Evolutionary conservation across 2,888 invertebrate species (phyloP).

Genomic region (Ferrisia virgata): DNA sequence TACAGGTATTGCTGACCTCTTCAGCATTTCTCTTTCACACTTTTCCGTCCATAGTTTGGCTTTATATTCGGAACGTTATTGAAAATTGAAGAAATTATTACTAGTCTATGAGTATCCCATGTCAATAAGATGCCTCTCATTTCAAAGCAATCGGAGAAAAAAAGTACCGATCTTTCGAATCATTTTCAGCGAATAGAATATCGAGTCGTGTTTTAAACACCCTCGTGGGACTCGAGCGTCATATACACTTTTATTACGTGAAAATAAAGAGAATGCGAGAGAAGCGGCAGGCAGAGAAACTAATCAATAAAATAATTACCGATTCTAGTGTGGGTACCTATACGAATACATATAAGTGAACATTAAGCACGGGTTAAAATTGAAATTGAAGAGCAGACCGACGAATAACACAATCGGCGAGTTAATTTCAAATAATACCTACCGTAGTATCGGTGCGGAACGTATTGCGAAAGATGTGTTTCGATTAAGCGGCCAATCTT

Average conservation of each 20-base stretch:
- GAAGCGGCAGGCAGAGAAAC: not conserved
- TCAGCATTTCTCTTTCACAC: no score
- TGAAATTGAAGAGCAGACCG: not conserved
- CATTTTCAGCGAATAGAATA: no score
- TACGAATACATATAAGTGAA: not conserved
- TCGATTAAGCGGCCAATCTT: not conserved
- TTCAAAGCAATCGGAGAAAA: no score
- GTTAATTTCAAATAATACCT: not conserved
- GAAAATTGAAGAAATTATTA: no score
- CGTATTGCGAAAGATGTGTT: not conserved
- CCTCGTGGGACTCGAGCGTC: not conserved
- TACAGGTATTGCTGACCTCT: no score
- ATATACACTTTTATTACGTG: not conserved
- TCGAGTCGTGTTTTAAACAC: no score
- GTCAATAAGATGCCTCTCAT: no score
- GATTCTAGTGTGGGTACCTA: not conserved
- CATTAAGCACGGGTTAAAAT: not conserved
- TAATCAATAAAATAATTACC: slow-evolving; percentile 1
- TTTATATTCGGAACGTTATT: no score
- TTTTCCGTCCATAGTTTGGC: no score
- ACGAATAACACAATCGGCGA: not conserved
- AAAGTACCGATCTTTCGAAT: no score
- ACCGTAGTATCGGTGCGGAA: not conserved
- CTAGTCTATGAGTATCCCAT: no score
- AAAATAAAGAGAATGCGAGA: not conserved